phyloP scores from a whole-genome alignment of 2,113 vertebrate species.

The Ictidomys tridecemlineatus region DNA sequence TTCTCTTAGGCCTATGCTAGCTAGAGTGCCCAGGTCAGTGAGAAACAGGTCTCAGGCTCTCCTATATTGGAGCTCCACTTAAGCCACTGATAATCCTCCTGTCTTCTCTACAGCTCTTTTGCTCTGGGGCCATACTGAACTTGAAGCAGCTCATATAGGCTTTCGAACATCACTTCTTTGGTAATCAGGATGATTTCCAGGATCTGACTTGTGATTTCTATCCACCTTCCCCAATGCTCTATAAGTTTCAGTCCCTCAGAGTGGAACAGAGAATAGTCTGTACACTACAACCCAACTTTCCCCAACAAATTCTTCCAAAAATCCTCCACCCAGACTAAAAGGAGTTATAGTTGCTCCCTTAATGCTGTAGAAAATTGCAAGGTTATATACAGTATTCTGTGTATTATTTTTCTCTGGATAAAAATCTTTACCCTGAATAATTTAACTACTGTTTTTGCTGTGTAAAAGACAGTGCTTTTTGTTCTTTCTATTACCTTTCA shows the following conservation, averaged over 20 bases:
- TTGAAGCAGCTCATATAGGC: background rate
- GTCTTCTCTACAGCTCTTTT: background rate
- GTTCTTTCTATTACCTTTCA: background rate
- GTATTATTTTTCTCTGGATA: background rate
- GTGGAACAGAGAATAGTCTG: background rate
- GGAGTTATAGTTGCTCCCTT: background rate
- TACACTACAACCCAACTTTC: fast-evolving
- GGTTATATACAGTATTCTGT: background rate
- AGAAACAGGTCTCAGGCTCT: background rate
- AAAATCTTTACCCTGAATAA: background rate
- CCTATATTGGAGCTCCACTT: background rate
- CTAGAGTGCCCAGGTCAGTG: background rate
- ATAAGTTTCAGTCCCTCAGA: background rate
- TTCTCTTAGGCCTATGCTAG: fast-evolving
- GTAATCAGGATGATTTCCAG: background rate
- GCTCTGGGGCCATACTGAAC: background rate
- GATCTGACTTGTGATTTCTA: background rate
- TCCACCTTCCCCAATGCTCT: background rate
- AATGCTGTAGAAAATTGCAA: background rate
- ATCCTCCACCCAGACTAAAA: background rate
- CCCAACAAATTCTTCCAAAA: background rate
- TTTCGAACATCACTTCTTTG: background rate
- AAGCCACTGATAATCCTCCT: background rate
- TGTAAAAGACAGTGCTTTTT: background rate
- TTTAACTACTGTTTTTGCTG: background rate